Evolutionary conservation across 1,140 invertebrate species (phyloP).

Genomic region (Gonatopus flavifemur): DNA sequence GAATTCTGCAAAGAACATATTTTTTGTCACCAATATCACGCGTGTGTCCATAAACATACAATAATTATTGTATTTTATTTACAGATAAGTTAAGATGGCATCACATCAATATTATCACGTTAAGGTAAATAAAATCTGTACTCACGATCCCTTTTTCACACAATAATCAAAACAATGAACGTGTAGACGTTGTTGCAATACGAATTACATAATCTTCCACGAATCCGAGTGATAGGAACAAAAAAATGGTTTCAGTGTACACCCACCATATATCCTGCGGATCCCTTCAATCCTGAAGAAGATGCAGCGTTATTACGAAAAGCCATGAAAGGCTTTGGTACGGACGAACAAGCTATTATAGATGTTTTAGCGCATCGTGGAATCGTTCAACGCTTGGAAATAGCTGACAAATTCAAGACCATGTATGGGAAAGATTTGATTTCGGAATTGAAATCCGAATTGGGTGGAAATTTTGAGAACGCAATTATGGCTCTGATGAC

Average conservation of each 20-base stretch:
- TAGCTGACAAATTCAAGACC: conserved; percentile 89
- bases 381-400: conserved; percentile 86
- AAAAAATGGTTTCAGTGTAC: conserved; percentile 69
- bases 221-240: no score
- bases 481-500: conserved; percentile 84
- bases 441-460: conserved; percentile 84
- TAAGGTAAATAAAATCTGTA: no score
- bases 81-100: no score
- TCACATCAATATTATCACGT: no score
- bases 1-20: no score
- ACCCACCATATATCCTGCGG: conserved; percentile 80
- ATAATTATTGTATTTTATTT: no score
- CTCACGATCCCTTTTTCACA: no score
- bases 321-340: conserved; percentile 93
- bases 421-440: conserved; percentile 93
- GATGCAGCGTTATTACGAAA: conserved; percentile 85
- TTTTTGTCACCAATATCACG: no score
- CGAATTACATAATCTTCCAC: no score
- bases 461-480: conserved; percentile 88
- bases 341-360: conserved; percentile 90
- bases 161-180: no score
- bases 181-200: no score
- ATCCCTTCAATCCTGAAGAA: conserved; percentile 81
- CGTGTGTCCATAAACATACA: no score
- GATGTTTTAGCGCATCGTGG: conserved; percentile 84